Evolutionary conservation across 2,113 vertebrate species (phyloP), one percentile per base, ranked within the genome.

Genomic region (Corythoichthys haematopterus): DNA sequence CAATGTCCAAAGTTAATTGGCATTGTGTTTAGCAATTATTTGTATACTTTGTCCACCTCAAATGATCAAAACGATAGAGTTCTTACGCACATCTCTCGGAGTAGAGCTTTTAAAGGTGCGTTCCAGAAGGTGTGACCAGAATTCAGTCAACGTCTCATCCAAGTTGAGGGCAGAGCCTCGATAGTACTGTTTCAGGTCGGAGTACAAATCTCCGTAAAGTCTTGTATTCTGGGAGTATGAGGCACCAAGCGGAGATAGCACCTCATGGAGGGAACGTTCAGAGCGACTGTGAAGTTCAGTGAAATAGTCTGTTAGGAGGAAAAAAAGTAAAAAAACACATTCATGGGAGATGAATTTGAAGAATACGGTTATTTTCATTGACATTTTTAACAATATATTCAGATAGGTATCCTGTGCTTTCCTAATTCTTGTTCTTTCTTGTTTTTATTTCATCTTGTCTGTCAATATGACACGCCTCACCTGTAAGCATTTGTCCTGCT

Each of bases 91-190:
- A 1, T 88, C 83, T 10, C 91, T 80, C 55, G 93, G 90, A 72
- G 91, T 68, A 68, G 89, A 76, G 65, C 40, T 81, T 79, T 92
- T 92, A 87, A 98, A 95, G 9, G 93, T 91, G 38, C 92, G 89
- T 85, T 98, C 96, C 69, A 97, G 88, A 56, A 97, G 90, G 35
- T 85, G 93, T 16, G 92, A 92, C 95, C 96, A 98, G 91, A 98
- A 97, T 66, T 97, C 95, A 0, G 93, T 90, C 74, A 98, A 90
- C 0, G 92, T 93, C 70, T 97, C 96, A 20, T 95, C 94, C 87
- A 97, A 83, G 87, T 95, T 95, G 80, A 98, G 90, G 66, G 90
- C 91, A 51, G 93, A 93, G 38, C 95, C 95, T 0, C 93, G 89
- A 85, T 96, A 94, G 86, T 97, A 97, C 78, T 88, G 94, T 6